Percentiles rank a stretch among this genome's conserved stretches.
Evolutionary conservation across 2,888 invertebrate species (phyloP).

Genomic region (Scelioninae gen. 1): DNA sequence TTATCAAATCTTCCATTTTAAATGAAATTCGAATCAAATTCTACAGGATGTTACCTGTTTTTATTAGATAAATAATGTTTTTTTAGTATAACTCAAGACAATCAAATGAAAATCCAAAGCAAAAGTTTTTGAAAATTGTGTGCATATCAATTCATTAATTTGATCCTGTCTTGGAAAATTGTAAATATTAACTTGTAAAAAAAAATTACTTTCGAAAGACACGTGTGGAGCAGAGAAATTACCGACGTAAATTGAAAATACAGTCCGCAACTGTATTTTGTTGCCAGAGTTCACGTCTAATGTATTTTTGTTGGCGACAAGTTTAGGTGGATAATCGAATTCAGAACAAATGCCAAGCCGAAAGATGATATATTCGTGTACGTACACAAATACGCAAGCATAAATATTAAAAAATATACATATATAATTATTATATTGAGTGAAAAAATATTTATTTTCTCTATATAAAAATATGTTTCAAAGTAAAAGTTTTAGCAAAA

Average conservation of each 20-base stretch:
- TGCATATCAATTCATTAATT: background rate
- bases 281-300: conserved; percentile 78
- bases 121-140: background rate
- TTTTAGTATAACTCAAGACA: too few relatives aligned
- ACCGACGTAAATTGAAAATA: conserved; percentile 44
- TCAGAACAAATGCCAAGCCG: conserved; percentile 72
- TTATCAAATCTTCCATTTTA: conserved; percentile 16
- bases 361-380: conserved; percentile 43
- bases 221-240: conserved; percentile 46
- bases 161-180: conserved; percentile 13
- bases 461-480: too few relatives aligned
- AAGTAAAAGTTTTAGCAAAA: too few relatives aligned
- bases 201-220: conserved; percentile 36
- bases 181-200: background rate
- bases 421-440: conserved; percentile 25
- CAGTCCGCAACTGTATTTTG: conserved; percentile 77
- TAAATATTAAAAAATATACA: conserved; percentile 32
- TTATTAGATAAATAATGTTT: background rate
- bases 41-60: background rate
- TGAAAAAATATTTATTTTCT: conserved; percentile 52
- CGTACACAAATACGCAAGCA: conserved; percentile 27
- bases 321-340: conserved; percentile 54
- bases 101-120: background rate
- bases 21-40: conserved; percentile 51
- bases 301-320: conserved; percentile 78